Base-by-base conservation (phyloP, 2,888 invertebrate species). In the Hipparchia sbordonii region DNA sequence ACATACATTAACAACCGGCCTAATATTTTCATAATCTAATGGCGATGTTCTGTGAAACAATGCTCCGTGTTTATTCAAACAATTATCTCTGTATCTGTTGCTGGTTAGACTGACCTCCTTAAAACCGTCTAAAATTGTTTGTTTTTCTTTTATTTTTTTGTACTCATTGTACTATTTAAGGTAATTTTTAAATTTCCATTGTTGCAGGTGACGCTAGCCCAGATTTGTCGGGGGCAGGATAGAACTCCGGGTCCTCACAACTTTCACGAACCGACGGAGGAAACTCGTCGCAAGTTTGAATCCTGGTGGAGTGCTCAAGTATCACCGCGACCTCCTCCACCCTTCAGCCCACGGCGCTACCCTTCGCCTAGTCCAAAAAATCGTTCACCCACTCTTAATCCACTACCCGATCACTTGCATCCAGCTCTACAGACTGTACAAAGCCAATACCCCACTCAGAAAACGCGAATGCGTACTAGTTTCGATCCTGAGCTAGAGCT, bases 401-500 rank as follows among this genome's bases (percentile, higher is more conserved):
- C 89, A 23, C 93, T 91, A 79, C 94, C 92, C 75, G 96, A 94
- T 81, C 94, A 95, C 79, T 91, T 95, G 46, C 97, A 97, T 84
- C 97, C 97, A 6, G 96, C 96, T 6, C 91, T 97, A 81, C 96
- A 97, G 89, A 96, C 96, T 6, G 96, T 97, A 76, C 96, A 97
- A 85, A 96, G 93, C 80, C 96, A 96, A 87, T 96, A 96, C 80
- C 96, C 96, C 6, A 97, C 96, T 46, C 98, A 97, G 86, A 98
- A 98, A 91, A 98, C 98, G 4, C 95, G 99, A 82, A 98, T 99
- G 98, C 95, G 99, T 79, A 99, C 99, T 23, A 98, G 98, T 84
- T 99, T 99, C 84, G 99, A 99, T 90, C 98, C 99, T 0, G 99
- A 99, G 90, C 94, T 98, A 83, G 99, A 99, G 90, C 92, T 99